A percentile compares a stretch with the other conserved stretches of the same genome.
Evolutionary conservation across 2,888 invertebrate species (phyloP).

Genomic region (Andrena trimmerana): DNA sequence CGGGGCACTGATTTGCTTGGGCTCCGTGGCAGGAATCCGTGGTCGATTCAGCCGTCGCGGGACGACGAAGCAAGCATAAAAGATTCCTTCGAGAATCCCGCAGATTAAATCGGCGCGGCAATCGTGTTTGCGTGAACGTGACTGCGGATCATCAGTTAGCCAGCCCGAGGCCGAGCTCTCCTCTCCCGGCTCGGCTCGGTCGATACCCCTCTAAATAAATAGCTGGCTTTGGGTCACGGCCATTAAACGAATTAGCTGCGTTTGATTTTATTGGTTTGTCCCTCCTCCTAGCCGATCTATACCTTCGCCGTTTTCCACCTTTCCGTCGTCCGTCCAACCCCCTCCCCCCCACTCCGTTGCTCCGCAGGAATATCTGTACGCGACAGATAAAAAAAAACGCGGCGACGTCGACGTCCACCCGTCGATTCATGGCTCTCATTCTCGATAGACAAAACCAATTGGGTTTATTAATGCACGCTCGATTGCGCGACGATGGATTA

Average conservation of each 20-base stretch:
- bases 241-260: constrained; percentile 81
- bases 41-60: constrained; percentile 41
- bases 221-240: constrained; percentile 76
- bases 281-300: constrained; percentile 32
- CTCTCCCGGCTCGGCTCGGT: constrained; percentile 43
- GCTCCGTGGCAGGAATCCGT: constrained; percentile 52
- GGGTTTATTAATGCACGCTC: constrained; percentile 36
- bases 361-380: constrained; percentile 38
- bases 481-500: constrained; percentile 9
- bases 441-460: constrained; percentile 46
- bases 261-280: constrained; percentile 79
- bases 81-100: constrained; percentile 67
- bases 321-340: not conserved
- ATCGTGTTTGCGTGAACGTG: constrained; percentile 82
- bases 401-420: constrained; percentile 13
- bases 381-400: constrained; percentile 48
- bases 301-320: constrained; percentile 45
- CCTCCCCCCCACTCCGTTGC: not conserved
- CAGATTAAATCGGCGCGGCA: constrained; percentile 78
- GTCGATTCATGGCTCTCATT: constrained; percentile 33
- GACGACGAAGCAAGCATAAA: constrained; percentile 56
- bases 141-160: constrained; percentile 77
- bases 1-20: constrained; percentile 34
- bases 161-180: constrained; percentile 51
- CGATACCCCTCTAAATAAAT: constrained; percentile 80